Evolutionary conservation across 2,888 invertebrate genomes (phyloP).

Genomic region (Syrphus vitripennis): DNA sequence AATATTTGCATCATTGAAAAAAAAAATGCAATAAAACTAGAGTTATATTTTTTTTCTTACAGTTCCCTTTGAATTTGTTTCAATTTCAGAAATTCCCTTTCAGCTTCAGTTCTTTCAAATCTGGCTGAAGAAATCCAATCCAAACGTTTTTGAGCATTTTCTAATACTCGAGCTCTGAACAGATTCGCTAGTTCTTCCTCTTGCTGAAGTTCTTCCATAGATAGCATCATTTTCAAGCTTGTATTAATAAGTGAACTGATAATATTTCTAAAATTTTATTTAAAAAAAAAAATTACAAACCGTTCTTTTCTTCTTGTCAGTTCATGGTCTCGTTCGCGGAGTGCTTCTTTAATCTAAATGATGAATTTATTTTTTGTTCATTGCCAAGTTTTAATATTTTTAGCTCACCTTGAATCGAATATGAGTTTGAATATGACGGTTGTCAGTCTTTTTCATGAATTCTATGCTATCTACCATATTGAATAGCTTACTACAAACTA

Average conservation of each 20-base stretch:
- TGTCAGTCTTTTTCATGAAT: conserved; percentile 45
- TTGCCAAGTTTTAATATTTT: neutral
- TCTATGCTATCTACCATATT: conserved; percentile 44
- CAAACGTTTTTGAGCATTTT: conserved; percentile 46
- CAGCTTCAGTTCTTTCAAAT: conserved; percentile 50
- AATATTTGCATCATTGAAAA: no score
- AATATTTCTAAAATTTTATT: neutral
- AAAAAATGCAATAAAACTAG: no score
- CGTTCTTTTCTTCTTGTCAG: conserved; percentile 18
- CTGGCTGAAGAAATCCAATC: conserved; percentile 52
- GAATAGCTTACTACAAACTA: neutral
- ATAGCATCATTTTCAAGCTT: conserved; percentile 34
- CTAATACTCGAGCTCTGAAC: conserved; percentile 36
- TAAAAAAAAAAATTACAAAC: no score
- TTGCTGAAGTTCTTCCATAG: conserved; percentile 41
- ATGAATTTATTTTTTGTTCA: neutral
- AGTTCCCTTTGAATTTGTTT: conserved; percentile 59
- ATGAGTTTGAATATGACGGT: conserved; percentile 38
- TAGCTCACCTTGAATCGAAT: conserved; percentile 38
- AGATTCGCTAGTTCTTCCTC: conserved; percentile 57
- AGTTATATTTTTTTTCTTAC: conserved; percentile 24
- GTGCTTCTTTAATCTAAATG: conserved; percentile 33
- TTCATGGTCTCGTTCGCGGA: conserved; percentile 30
- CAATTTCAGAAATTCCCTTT: conserved; percentile 45
- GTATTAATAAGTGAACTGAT: neutral